Conservation (phyloP, 1,140 invertebrate genomes). For the Mizuhopecten yessoensis region DNA sequence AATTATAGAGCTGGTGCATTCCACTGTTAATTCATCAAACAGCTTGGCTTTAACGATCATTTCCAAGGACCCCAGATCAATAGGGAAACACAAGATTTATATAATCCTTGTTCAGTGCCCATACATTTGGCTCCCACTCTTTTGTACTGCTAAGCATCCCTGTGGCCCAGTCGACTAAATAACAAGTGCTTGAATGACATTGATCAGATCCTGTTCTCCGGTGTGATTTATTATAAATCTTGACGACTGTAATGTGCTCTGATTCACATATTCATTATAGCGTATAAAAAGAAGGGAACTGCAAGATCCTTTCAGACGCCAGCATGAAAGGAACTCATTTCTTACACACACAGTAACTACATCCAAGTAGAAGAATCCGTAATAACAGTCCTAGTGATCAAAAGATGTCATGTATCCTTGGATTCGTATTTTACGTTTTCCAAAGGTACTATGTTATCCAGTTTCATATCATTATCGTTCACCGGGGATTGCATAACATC, state of each 20-base stretch:
- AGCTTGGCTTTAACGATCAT: conserved; percentile 51
- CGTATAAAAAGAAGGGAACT: conserved; percentile 10
- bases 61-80: conserved; percentile 53
- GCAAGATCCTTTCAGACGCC: conserved; percentile 28
- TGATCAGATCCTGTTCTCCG: conserved; percentile 60
- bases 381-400: background rate
- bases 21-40: conserved; percentile 49
- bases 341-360: conserved; percentile 23
- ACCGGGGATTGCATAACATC: background rate
- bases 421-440: conserved; percentile 29
- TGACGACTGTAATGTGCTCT: conserved; percentile 32
- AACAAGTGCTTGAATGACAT: conserved; percentile 60
- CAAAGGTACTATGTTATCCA: conserved; percentile 33
- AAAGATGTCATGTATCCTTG: conserved; percentile 22
- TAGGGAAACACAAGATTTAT: conserved; percentile 63
- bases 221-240: conserved; percentile 50
- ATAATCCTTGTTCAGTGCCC: conserved; percentile 55
- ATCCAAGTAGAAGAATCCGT: conserved; percentile 9
- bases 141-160: conserved; percentile 42
- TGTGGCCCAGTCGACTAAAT: conserved; percentile 55
- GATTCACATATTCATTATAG: conserved; percentile 35
- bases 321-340: conserved; percentile 28
- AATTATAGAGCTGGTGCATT: conserved; percentile 55
- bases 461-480: conserved; percentile 27
- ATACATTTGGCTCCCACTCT: conserved; percentile 32